Evolutionary conservation across 2,797 vertebrate species (phyloP).

Genomic region (Macropus fuliginosus): DNA sequence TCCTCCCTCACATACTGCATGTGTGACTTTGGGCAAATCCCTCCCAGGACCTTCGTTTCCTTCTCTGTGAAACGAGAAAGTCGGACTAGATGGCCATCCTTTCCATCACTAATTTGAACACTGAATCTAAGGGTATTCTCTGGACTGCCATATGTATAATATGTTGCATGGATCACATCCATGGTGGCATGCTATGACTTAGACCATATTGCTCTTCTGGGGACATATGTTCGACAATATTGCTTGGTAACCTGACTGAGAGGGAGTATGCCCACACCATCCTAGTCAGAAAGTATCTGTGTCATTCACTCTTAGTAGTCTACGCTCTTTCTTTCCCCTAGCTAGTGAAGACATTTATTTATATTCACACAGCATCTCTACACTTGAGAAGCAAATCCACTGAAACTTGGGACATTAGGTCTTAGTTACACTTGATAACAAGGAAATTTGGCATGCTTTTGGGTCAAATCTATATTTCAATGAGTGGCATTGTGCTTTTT

Average conservation of each 20-base stretch:
- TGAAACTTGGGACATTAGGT: constrained; percentile 50
- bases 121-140: neutral
- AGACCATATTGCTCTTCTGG: constrained; percentile 1
- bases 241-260: neutral
- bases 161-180: neutral
- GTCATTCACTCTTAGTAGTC: neutral
- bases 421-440: constrained; percentile 31
- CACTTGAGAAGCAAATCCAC: constrained; percentile 7
- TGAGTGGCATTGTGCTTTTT: constrained; percentile 40
- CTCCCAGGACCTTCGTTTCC: neutral
- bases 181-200: neutral
- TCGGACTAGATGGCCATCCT: neutral
- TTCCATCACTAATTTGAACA: neutral
- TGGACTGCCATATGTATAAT: constrained; percentile 1
- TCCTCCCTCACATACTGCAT: neutral
- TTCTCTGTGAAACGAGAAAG: neutral
- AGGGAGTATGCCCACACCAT: neutral
- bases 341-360: neutral
- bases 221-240: neutral
- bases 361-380: neutral
- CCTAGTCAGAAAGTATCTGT: neutral
- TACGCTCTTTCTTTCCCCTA: neutral
- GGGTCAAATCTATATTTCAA: constrained; percentile 61
- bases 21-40: neutral
- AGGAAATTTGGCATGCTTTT: constrained; percentile 55